These are phyloP conservation scores for Zalophus californianus DNA, from an alignment of 2,797 vertebrate species.

Conservation along the genomic window DNA sequence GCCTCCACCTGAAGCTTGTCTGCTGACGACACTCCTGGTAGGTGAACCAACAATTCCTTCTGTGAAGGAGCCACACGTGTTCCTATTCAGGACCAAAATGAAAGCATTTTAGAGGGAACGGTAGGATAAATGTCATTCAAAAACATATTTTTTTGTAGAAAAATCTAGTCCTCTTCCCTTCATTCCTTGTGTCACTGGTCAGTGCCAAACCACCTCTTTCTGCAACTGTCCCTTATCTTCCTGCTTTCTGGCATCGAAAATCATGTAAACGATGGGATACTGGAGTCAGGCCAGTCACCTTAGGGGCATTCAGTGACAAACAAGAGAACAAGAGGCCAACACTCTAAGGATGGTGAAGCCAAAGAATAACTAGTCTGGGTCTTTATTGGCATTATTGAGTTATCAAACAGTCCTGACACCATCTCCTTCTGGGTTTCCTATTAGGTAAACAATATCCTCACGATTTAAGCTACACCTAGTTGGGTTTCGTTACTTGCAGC, in stretches of 20 bases:
- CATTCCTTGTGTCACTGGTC: neutral
- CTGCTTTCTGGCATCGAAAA: neutral
- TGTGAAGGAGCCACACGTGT: neutral
- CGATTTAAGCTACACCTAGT: neutral
- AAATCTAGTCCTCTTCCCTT: neutral
- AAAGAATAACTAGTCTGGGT: neutral
- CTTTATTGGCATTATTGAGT: neutral
- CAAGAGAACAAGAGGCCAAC: neutral
- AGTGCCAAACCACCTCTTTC: neutral
- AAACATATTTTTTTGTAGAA: neutral
- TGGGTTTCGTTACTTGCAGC: neutral
- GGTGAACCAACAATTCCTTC: neutral
- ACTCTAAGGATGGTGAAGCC: neutral
- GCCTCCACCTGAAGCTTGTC: neutral
- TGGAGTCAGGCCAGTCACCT: neutral
- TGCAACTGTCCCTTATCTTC: neutral
- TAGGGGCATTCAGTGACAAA: neutral
- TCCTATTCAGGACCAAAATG: neutral
- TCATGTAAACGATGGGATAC: neutral
- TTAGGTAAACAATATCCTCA: neutral
- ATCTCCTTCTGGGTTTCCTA: neutral
- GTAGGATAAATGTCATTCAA: neutral
- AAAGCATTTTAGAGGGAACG: neutral
- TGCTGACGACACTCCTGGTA: neutral
- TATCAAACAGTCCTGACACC: neutral